Evolutionary conservation across 2,888 invertebrate genomes (phyloP), one percentile per base, ranked within the genome.

Genomic region (Nemotelus pantherinus): DNA sequence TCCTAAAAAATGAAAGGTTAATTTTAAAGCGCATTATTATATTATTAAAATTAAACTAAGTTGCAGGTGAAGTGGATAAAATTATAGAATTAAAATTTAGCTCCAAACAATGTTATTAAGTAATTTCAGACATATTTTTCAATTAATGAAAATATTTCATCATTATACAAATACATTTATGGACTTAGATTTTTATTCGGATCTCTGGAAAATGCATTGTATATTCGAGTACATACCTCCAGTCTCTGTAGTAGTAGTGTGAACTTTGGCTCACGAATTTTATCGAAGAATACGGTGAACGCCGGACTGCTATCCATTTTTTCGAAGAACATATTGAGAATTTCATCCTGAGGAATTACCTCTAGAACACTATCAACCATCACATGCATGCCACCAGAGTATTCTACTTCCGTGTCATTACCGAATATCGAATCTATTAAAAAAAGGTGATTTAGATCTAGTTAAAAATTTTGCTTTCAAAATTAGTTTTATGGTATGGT

Each of bases 261-360:
- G 80, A 87, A 87, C 79, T 82, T 82, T 45, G 84, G 83, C 72
- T 84, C 84, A 78, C 84, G 84, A 80, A 87, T 82, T 79, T 82
- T 84, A 78, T 86, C 83, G 79, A 86, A 83, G 44, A 87, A 83
- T 76, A 83, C 83, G n/a, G 83, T 82, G 81, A 87, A 86, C 79
- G 84, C 83, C 79, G 83, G 83, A 81, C 83, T 85, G 80, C 84
- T 82, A 78, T 87, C 86, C 77, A 84, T 83, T 82, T 86, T 86
- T 79, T 86, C 85, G 81, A 86, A 85, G 82, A 86, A 87, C 58
- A 84, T 82, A 70, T 85, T 83, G 79, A 86, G 80, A 80, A 87
- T 84, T 83, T 86, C 84, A 83, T 87, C 86, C 84, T 85, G 86
- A 64, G 87, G 86, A 83, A 87, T 78, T 47, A 84, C 80, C 74